Evolutionary conservation across 2,113 vertebrate species (phyloP).

Genomic region (Apodemus sylvaticus): DNA sequence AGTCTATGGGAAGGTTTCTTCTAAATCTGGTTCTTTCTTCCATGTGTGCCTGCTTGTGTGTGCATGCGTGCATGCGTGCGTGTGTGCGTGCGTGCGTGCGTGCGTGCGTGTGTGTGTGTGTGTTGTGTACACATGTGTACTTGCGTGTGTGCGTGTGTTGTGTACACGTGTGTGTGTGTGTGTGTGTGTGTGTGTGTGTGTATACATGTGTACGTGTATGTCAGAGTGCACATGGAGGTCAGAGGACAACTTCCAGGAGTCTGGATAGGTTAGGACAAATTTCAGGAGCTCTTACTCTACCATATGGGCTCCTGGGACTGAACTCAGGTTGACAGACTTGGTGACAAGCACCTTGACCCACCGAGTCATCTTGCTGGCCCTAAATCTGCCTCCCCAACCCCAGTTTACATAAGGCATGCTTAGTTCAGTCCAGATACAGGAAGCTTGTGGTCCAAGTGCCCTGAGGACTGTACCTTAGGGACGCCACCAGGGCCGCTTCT

Average conservation of each 20-base stretch:
- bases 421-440: not conserved
- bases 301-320: not conserved
- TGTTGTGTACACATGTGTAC: too few relatives aligned
- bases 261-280: not conserved
- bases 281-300: not conserved
- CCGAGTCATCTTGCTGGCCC: not conserved
- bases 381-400: not conserved
- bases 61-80: not conserved
- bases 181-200: too few relatives aligned
- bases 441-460: not conserved
- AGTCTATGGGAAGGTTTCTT: not conserved
- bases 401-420: not conserved
- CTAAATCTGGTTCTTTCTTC: conserved; percentile 6
- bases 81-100: too few relatives aligned
- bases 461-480: not conserved
- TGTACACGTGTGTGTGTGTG: too few relatives aligned
- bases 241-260: not conserved
- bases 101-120: too few relatives aligned
- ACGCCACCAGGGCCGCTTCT: not conserved
- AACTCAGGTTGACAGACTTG: not conserved
- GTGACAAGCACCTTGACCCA: not conserved
- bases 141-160: too few relatives aligned
- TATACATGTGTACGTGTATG: not conserved
- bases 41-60: too few relatives aligned
- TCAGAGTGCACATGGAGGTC: not conserved